These are phyloP conservation scores for Hoplostethus atlanticus DNA, from an alignment of 2,797 vertebrate species.

Conservation along the genomic window DNA sequence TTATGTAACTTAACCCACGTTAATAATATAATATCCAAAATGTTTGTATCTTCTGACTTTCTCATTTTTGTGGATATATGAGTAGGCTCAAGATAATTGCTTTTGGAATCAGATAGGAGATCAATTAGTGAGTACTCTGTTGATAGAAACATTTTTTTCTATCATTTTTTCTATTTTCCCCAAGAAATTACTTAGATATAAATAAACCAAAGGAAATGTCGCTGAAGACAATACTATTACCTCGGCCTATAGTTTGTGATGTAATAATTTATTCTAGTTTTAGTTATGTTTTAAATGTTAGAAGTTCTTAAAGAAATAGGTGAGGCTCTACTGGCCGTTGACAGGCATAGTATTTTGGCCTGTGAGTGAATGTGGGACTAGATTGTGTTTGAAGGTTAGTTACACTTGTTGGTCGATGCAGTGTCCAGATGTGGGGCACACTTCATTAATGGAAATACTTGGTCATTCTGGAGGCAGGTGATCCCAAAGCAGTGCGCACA, in stretches of 20 bases:
- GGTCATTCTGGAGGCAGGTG: too few species aligned
- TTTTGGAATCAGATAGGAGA: neutral
- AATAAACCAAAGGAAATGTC: neutral
- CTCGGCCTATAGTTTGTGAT: neutral
- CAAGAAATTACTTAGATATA: neutral
- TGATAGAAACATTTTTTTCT: neutral
- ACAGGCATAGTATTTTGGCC: too few species aligned
- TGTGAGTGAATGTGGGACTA: too few species aligned
- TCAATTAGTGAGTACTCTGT: neutral
- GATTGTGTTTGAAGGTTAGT: neutral
- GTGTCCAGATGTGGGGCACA: neutral
- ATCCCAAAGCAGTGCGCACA: too few species aligned
- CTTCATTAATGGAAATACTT: too few species aligned
- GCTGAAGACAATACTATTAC: neutral
- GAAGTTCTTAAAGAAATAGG: too few species aligned
- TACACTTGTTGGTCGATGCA: slow-evolving; percentile 26
- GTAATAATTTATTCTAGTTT: neutral
- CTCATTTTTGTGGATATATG: neutral
- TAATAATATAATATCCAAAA: neutral
- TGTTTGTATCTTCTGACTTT: slow-evolving; percentile 17
- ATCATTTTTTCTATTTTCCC: neutral
- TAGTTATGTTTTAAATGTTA: too few species aligned
- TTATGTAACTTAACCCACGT: too few species aligned
- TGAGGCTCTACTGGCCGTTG: too few species aligned
- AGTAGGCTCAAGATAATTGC: slow-evolving; percentile 1